Evolutionary conservation across 2,113 vertebrate species (phyloP), one percentile per base, ranked within the genome.

Genomic region (Pseudopodoces humilis): DNA sequence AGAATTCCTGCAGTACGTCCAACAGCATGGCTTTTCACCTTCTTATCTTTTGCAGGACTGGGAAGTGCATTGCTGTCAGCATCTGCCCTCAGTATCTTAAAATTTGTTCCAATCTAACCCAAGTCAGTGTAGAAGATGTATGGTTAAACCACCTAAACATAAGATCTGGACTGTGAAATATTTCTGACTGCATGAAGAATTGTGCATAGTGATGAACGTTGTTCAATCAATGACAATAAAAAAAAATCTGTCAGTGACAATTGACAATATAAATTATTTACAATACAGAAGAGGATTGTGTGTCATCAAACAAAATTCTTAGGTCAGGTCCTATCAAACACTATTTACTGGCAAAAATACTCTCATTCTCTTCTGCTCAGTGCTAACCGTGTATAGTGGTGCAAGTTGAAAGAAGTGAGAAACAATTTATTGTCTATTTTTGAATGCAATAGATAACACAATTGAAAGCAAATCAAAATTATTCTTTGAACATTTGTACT

Each of bases 1-100:
- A 21, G 21, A 55, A 46, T 46, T 55, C 50, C 62, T 56, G 33
- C 27, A 37, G 50, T 15, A 20, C 0, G 0, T 46, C 46, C 2
- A 14, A 24, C 6, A 46, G 12, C 33, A 31, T 24, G 50, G 27
- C 27, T 80, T 46, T 67, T 8, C 4, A 8, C 9, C 21, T 56
- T 67, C 62, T 11, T 44, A 6, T 35, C 12, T 30, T 9, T 20
- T 35, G 12, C 60, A 65, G 33, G 49, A 24, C 19, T 35, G 20
- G 9, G 25, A 44, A 55, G 6, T 30, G 39, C 39, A 30, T 15
- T 30, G 24, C 31, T 65, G 25, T 23, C 47, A 53, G 7, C 49
- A 44, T 35, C 19, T 30, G 25, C 9, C 60, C 11, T 30, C 60
- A 44, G 15, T 23, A 23, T 35, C 44, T 79, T 41, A 53, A 30